Conservation (phyloP, 2,113 vertebrate genomes). For the Caracal caracal region DNA sequence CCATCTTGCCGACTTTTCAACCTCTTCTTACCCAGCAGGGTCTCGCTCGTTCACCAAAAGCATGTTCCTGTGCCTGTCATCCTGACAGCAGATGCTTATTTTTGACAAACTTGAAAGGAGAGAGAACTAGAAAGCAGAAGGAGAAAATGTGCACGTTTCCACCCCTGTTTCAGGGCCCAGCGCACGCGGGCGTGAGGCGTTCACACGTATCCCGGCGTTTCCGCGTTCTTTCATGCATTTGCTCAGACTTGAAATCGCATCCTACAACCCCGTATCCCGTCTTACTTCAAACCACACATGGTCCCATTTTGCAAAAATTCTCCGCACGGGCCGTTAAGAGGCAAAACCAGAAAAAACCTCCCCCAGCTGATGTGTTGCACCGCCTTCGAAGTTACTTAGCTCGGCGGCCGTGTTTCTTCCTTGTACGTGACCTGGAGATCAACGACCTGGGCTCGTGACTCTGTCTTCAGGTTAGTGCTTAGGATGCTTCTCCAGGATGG, state of each 20-base stretch:
- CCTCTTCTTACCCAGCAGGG: accelerated
- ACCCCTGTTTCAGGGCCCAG: neutral
- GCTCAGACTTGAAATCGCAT: neutral
- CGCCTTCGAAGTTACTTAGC: neutral
- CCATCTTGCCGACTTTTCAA: neutral
- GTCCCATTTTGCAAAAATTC: neutral
- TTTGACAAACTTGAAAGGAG: neutral
- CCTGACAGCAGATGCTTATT: neutral
- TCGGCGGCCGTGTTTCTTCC: neutral
- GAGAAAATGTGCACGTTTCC: accelerated
- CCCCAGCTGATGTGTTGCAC: neutral
- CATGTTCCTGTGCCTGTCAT: neutral
- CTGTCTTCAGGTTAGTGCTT: neutral
- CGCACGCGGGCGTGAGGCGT: accelerated
- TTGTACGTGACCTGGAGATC: accelerated
- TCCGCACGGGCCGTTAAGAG: neutral
- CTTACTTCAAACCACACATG: neutral
- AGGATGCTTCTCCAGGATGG: neutral
- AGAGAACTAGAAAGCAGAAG: neutral
- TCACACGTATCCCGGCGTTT: accelerated
- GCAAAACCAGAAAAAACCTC: neutral
- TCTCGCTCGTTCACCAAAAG: neutral
- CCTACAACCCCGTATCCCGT: accelerated
- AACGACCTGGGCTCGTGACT: accelerated
- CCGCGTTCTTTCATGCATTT: accelerated